Base-by-base conservation (phyloP, 2,113 vertebrate species). In the Lepus europaeus region DNA sequence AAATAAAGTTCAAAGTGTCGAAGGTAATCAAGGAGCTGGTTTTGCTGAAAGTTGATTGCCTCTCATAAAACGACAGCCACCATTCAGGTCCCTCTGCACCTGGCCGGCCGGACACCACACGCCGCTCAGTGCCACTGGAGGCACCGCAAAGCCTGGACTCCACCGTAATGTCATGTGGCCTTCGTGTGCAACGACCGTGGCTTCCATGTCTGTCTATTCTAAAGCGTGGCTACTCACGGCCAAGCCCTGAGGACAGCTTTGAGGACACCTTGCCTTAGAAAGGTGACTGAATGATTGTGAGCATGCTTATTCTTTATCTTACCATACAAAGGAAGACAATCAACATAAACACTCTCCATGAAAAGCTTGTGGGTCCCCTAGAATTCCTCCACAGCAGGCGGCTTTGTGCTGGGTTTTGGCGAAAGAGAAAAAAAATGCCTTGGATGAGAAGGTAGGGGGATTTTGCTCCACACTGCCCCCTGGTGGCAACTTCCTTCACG, bases 101-200 rank as follows among this genome's bases (percentile, higher is more conserved):
- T 33, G 23, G 51, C 45, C n/a, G 16, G 10, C 33, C n/a, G 0
- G 2, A 0, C 0, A 2, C 14, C 1, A 25, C 19, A 31, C 16
- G 3, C 45, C 29, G 0, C 8, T 25, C 4, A 0, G 20, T 4
- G 45, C 31, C 27, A 5, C 10, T 17, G 9, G 39, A 53, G 11
- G 27, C 29, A 4, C 36, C 6, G 10, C 51, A 7, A 31, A 51
- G 19, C 33, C 25, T 78, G 2, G 6, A 79, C 19, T 45, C 56
- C 56, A 59, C 7, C 8, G 13, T 0, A 0, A 20, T 0, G 0
- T 23, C 79, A 33, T 1, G 5, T 33, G 64, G 17, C n/a, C 77
- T 53, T 14, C 73, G 9, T 1, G 0, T 29, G 51, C 76, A 27
- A 3, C 61, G 45, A 45, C 45, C 6, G 45, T 45, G 45, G 45